Conservation (phyloP, 2,113 vertebrate species). For the Agapornis roseicollis region DNA sequence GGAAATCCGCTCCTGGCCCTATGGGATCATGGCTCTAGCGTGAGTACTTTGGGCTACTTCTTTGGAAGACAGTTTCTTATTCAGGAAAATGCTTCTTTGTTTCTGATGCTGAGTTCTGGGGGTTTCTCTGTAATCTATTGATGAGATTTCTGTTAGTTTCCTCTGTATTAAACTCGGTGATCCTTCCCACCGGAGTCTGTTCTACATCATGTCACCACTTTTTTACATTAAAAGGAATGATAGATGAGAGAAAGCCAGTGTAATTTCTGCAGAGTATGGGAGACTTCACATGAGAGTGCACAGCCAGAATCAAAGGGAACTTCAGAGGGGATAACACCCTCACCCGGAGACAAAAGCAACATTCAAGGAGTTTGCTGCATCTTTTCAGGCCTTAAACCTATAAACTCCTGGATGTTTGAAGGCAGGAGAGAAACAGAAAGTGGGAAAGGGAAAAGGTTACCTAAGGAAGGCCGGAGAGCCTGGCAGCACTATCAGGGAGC, state of each 20-base stretch:
- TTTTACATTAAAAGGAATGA: neutral
- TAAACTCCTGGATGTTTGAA: neutral
- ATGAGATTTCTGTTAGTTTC: neutral
- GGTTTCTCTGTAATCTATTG: neutral
- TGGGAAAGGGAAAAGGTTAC: neutral
- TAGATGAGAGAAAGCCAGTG: neutral
- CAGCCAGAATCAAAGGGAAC: neutral
- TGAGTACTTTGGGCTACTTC: conserved; percentile 67
- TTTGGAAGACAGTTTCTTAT: neutral
- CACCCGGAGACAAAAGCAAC: neutral
- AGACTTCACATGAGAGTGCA: neutral
- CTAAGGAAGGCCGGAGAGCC: neutral
- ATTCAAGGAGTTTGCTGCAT: neutral
- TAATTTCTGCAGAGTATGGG: neutral
- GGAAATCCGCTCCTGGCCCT: conserved; percentile 83
- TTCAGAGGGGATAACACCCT: neutral
- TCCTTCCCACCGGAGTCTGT: neutral
- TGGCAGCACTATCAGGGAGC: neutral
- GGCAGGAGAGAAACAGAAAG: neutral
- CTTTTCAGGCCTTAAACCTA: neutral
- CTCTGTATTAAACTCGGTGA: neutral
- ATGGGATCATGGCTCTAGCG: conserved; percentile 89
- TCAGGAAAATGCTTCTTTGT: neutral
- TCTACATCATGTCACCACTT: neutral
- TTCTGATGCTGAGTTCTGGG: neutral